Evolutionary conservation across 2,888 invertebrate species (phyloP).

Genomic region (Gastrophysa polygoni): DNA sequence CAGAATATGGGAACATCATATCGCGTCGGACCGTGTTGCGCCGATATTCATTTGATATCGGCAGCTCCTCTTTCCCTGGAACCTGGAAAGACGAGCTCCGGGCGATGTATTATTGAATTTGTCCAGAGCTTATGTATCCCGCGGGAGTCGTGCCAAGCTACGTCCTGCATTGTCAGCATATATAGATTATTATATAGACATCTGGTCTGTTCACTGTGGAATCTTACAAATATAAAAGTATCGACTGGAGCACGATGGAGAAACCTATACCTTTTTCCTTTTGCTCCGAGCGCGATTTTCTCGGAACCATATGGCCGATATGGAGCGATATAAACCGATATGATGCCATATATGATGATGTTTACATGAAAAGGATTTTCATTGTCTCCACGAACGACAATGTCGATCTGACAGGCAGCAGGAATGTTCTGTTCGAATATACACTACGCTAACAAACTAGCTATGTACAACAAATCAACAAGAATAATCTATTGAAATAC

Average conservation of each 20-base stretch:
- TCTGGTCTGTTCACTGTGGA: slow-evolving; percentile 57
- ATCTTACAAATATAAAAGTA: slow-evolving; percentile 58
- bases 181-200: slow-evolving; percentile 62
- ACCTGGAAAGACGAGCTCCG: slow-evolving; percentile 16
- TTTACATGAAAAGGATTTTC: slow-evolving; percentile 22
- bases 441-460: too few species aligned
- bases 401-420: too few species aligned
- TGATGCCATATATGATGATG: slow-evolving; percentile 47
- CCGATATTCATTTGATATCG: slow-evolving; percentile 42
- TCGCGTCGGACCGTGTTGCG: slow-evolving; percentile 35
- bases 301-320: slow-evolving; percentile 41
- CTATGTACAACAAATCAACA: too few species aligned
- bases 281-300: slow-evolving; percentile 43
- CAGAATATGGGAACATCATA: slow-evolving; percentile 46
- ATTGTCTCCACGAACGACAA: not conserved
- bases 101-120: slow-evolving; percentile 58
- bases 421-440: too few species aligned
- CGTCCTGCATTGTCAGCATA: slow-evolving; percentile 61
- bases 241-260: slow-evolving; percentile 42
- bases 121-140: slow-evolving; percentile 59
- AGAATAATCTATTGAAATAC: too few species aligned
- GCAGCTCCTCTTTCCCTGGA: slow-evolving; percentile 37
- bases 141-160: slow-evolving; percentile 55
- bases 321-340: slow-evolving; percentile 44
- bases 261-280: slow-evolving; percentile 37